Evolutionary conservation across 2,888 invertebrate genomes (phyloP).

Genomic region (Aspidiotus rigidus): DNA sequence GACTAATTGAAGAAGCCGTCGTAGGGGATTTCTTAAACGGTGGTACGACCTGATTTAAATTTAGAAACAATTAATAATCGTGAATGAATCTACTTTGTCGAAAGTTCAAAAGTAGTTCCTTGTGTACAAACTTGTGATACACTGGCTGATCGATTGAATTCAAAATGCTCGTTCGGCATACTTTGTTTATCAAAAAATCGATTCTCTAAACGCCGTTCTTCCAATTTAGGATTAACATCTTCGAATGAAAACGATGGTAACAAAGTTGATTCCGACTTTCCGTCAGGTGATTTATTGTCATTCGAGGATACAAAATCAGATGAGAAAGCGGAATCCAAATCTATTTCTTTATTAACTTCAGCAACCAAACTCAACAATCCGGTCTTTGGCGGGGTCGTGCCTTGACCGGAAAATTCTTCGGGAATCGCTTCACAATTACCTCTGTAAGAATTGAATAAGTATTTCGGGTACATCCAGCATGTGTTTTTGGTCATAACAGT

Average conservation of each 20-base stretch:
- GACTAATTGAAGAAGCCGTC: constrained; percentile 5
- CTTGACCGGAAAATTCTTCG: constrained; percentile 69
- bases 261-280: background rate
- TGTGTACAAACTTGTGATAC: constrained; percentile 15
- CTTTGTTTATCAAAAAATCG: constrained; percentile 24
- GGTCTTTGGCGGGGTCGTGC: constrained; percentile 55
- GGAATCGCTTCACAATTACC: constrained; percentile 85
- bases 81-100: background rate
- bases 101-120: background rate
- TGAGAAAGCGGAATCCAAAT: constrained; percentile 16
- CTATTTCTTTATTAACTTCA: constrained; percentile 23
- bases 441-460: constrained; percentile 41
- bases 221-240: constrained; percentile 3
- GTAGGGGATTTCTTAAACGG: constrained; percentile 5
- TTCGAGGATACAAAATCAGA: constrained; percentile 3
- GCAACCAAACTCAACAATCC: background rate
- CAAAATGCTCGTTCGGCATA: constrained; percentile 26
- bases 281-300: constrained; percentile 12
- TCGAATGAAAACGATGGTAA: constrained; percentile 16
- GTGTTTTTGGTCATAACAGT: background rate
- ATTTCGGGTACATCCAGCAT: background rate
- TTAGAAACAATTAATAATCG: background rate
- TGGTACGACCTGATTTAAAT: constrained; percentile 8
- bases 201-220: constrained; percentile 3
- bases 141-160: constrained; percentile 27